Percentiles rank a stretch among this genome's conserved stretches.
Evolutionary conservation across 2,888 invertebrate genomes (phyloP).

Genomic region (Meliscaeva auricollis): DNA sequence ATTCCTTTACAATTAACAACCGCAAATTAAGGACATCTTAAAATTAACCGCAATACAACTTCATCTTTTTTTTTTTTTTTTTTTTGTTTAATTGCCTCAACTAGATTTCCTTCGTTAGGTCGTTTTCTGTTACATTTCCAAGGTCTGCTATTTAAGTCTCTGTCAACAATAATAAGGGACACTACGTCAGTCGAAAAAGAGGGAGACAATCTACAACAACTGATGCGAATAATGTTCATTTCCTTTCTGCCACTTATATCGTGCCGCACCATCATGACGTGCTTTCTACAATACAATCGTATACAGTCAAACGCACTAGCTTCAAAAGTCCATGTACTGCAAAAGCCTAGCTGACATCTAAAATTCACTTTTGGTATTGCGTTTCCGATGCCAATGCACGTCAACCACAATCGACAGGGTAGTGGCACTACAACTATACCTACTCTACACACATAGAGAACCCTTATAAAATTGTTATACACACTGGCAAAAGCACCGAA

Average conservation of each 20-base stretch:
- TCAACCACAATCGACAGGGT: constrained; percentile 61
- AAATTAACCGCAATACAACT: constrained; percentile 47
- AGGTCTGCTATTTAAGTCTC: constrained; percentile 46
- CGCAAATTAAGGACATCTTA: neutral
- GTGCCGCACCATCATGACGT: neutral
- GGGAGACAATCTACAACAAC: neutral
- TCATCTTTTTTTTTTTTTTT: constrained; percentile 47
- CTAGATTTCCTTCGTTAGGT: constrained; percentile 20
- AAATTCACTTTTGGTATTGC: constrained; percentile 72
- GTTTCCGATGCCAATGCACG: constrained; percentile 55
- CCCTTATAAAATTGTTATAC: neutral
- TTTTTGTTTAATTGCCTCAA: constrained; percentile 65
- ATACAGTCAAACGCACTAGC: neutral
- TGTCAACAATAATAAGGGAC: constrained; percentile 25
- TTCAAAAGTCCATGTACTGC: constrained; percentile 21
- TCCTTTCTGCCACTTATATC: constrained; percentile 59
- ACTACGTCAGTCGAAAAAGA: neutral
- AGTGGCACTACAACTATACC: neutral
- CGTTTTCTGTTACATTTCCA: neutral
- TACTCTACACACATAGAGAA: neutral
- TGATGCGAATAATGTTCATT: constrained; percentile 62
- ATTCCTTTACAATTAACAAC: neutral
- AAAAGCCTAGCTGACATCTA: constrained; percentile 67
- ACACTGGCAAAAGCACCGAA: neutral
- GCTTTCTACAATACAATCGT: neutral